Percentiles rank a stretch among this genome's conserved stretches.
Conservation (phyloP, 2,113 vertebrate genomes). For the Melanerpes aurifrons region DNA sequence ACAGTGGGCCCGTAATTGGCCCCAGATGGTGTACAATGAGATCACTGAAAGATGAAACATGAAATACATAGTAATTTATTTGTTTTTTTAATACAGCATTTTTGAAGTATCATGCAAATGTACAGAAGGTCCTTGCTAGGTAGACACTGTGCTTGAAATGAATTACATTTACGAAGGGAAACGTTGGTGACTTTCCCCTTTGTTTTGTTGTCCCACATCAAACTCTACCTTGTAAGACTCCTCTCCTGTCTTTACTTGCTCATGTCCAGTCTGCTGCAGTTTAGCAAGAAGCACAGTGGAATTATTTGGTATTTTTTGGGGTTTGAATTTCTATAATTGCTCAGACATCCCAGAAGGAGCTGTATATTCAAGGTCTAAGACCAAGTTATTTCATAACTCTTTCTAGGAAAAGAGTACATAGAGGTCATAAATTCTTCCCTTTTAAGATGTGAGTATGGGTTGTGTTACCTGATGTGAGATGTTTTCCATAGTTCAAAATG, state of each 20-base stretch:
- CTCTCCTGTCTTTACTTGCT: background rate
- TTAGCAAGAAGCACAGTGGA: background rate
- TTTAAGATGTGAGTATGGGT: background rate
- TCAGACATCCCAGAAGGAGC: background rate
- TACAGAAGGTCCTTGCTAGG: background rate
- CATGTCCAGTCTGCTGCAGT: background rate
- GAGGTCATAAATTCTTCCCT: background rate
- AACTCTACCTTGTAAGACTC: background rate
- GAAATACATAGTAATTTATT: background rate
- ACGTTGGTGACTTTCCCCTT: accelerated
- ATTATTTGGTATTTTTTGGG: background rate
- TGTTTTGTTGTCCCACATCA: background rate
- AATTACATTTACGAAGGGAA: background rate
- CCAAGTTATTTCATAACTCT: background rate
- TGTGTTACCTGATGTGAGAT: background rate
- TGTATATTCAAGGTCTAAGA: background rate
- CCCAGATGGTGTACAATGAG: background rate
- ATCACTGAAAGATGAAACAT: background rate
- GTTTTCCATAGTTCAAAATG: background rate
- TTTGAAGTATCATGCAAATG: background rate
- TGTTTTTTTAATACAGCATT: background rate
- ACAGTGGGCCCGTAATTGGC: background rate
- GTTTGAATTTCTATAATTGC: background rate
- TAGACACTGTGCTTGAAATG: background rate
- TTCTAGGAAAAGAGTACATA: background rate